phyloP scores from a whole-genome alignment of 1,140 invertebrate genomes.

The Aporrectodea caliginosa region DNA sequence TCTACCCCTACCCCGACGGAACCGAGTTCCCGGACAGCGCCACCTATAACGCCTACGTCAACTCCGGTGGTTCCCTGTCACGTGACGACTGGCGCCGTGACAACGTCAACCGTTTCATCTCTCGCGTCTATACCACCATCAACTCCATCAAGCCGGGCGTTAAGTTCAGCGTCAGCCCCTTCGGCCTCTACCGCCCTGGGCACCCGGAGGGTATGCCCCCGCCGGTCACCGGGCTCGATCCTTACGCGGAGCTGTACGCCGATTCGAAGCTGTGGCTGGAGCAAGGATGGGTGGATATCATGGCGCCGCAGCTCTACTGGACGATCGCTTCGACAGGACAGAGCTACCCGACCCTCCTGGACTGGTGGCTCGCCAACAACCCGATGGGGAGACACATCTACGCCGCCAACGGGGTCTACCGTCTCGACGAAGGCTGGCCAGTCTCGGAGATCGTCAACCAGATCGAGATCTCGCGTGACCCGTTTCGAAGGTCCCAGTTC shows the following conservation, averaged over 20 bases:
- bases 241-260: conserved; percentile 43
- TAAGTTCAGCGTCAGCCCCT: conserved; percentile 49
- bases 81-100: conserved; percentile 45
- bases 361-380: conserved; percentile 46
- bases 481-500: conserved; percentile 6
- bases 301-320: conserved; percentile 52
- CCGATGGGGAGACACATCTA: conserved; percentile 40
- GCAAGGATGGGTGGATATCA: conserved; percentile 49
- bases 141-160: conserved; percentile 40
- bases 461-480: conserved; percentile 38
- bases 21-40: conserved; percentile 42
- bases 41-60: conserved; percentile 42
- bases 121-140: conserved; percentile 37
- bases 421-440: conserved; percentile 36
- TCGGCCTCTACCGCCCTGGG: conserved; percentile 49
- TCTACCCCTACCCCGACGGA: conserved; percentile 49
- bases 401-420: conserved; percentile 39
- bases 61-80: conserved; percentile 39
- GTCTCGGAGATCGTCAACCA: conserved; percentile 42
- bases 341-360: conserved; percentile 44
- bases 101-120: conserved; percentile 44
- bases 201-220: conserved; percentile 35
- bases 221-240: conserved; percentile 42
- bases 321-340: conserved; percentile 45
- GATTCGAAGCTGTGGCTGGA: conserved; percentile 48